These are phyloP conservation scores for Leptocoma aspasia DNA, from an alignment of 2,113 vertebrate species.

Conservation along the genomic window DNA sequence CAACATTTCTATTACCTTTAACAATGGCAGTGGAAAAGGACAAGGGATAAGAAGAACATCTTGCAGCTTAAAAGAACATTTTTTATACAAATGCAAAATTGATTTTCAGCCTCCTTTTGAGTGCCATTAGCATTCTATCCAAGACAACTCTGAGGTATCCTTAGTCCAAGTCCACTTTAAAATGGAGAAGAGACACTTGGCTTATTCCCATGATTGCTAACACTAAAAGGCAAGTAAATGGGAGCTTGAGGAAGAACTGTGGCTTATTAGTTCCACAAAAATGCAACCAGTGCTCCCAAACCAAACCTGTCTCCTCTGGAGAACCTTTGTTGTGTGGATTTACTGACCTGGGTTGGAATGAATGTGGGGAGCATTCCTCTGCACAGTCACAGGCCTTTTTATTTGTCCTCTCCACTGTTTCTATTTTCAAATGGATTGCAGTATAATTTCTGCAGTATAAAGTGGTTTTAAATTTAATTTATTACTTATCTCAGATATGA, in stretches of 20 bases:
- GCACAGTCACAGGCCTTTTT: not conserved
- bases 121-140: not conserved
- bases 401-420: not conserved
- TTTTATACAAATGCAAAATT: not conserved
- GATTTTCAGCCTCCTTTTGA: not conserved
- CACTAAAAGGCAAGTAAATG: not conserved
- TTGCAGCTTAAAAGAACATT: not conserved
- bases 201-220: not conserved
- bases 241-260: not conserved
- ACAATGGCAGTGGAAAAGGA: not conserved
- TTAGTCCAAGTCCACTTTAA: not conserved
- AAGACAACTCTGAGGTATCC: not conserved
- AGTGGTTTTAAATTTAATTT: not conserved
- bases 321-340: fast-evolving
- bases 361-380: not conserved
- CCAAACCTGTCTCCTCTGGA: not conserved
- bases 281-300: not conserved
- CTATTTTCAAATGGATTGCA: not conserved
- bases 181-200: not conserved
- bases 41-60: not conserved
- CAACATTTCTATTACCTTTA: not conserved
- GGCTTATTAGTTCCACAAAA: not conserved
- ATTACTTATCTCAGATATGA: not conserved
- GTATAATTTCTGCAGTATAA: not conserved
- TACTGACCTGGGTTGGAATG: not conserved